Evolutionary conservation across 2,113 vertebrate genomes (phyloP), one percentile per base, ranked within the genome.

Genomic region (Rhea americana): DNA sequence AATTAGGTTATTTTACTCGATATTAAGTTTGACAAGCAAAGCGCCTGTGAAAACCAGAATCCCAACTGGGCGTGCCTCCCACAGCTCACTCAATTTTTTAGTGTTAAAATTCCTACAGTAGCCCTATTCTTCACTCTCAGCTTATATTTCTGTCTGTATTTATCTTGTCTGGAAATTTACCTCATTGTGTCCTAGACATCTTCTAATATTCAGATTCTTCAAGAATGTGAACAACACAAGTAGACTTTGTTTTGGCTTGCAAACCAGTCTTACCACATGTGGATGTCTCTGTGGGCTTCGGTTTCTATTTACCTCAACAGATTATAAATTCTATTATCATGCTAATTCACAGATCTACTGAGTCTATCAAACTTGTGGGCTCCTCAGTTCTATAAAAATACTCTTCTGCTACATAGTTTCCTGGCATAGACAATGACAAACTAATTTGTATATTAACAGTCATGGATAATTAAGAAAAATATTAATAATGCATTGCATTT

Each of bases 1-100:
- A 98, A 98, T 98, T 97, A 98, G 97, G 96, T 97, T 97, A 97
- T 98, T 98, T 98, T 97, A 97, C 96, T 98, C 96, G 96, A 98
- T 98, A 98, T 98, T 97, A 98, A 97, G 96, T 97, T 97, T 98
- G 98, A 98, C 98, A 98, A 97, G 97, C 88, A 96, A 97, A 97
- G 97, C 94, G 97, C 85, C 96, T 98, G 96, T 97, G 97, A 97
- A 98, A 98, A 97, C 97, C 97, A 97, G 96, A 97, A 97, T 97
- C 96, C 96, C 96, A 97, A 97, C 96, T 96, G 98, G 97, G 97
- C 3, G 97, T 97, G 96, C 97, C 97, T 97, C 92, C 94, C 94
- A 75, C 90, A 94, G 71, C 94, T 93, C 77, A 2, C 87, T 94
- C 85, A 30, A 9, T 72, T 91, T 95, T 87, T 93, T 92, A 89